Evolutionary conservation across 1,140 invertebrate genomes (phyloP).

Genomic region (Panulirus ornatus): DNA sequence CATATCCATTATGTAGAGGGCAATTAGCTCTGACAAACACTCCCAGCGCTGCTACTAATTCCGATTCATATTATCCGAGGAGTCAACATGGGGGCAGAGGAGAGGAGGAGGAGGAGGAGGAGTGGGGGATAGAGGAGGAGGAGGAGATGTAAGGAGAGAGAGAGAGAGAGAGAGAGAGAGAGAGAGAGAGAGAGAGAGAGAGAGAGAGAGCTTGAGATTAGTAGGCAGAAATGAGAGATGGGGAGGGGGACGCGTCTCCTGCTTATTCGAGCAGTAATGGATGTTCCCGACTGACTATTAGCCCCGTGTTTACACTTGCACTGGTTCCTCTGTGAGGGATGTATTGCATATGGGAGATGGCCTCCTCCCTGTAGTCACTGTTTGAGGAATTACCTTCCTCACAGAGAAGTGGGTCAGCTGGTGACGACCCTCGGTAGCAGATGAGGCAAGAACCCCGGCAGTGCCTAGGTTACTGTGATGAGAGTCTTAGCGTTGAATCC

Average conservation of each 20-base stretch:
- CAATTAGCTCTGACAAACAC: conserved; percentile 68
- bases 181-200: not conserved
- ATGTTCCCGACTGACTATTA: conserved; percentile 7
- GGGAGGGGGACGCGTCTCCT: not conserved
- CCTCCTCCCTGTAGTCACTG: no score
- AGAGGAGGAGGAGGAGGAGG: not conserved
- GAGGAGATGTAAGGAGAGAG: conserved; percentile 2
- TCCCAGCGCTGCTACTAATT: conserved; percentile 60
- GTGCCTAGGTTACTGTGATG: no score
- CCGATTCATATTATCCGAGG: conserved; percentile 65
- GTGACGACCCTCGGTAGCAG: no score
- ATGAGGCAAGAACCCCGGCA: no score
- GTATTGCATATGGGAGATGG: not conserved
- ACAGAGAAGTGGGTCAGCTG: no score
- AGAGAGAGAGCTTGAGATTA: not conserved
- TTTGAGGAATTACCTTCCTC: no score
- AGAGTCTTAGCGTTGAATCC: no score
- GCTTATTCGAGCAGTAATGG: not conserved
- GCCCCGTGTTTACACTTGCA: not conserved
- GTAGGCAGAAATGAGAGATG: not conserved
- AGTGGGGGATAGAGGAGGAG: not conserved
- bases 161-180: not conserved
- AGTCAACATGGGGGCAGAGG: conserved; percentile 50
- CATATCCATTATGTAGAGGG: conserved; percentile 69
- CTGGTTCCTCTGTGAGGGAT: not conserved